Conservation (phyloP, 2,113 vertebrate genomes). For the Hemichromis elongatus region DNA sequence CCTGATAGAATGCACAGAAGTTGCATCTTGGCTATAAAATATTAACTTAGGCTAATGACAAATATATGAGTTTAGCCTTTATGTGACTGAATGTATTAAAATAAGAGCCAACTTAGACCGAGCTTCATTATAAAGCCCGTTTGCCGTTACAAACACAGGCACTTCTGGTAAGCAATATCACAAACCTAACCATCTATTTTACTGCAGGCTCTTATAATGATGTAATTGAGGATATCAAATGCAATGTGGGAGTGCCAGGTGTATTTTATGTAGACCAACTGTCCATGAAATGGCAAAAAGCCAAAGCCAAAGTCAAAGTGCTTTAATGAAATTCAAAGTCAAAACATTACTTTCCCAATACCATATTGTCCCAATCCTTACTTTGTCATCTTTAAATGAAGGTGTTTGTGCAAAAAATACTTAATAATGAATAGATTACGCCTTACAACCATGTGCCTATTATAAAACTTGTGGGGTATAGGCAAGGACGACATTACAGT, state of each 20-base stretch:
- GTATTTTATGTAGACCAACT: neutral
- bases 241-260: neutral
- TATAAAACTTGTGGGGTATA: neutral
- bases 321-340: neutral
- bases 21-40: neutral
- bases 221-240: neutral
- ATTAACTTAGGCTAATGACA: neutral
- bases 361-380: neutral
- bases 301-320: neutral
- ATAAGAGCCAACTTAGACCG: neutral
- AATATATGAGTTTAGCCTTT: neutral
- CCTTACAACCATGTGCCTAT: neutral
- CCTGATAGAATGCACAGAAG: neutral
- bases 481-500: neutral
- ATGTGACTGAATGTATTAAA: slow-evolving; percentile 4
- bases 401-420: neutral
- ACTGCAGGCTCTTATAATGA: neutral
- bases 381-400: neutral
- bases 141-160: neutral
- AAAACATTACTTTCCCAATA: neutral
- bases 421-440: neutral
- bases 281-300: neutral
- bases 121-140: neutral
- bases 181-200: slow-evolving; percentile 1
- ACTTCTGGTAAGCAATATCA: neutral